Evolutionary conservation across 2,888 invertebrate genomes (phyloP).

Genomic region (Caenorhabditis doughertyi): DNA sequence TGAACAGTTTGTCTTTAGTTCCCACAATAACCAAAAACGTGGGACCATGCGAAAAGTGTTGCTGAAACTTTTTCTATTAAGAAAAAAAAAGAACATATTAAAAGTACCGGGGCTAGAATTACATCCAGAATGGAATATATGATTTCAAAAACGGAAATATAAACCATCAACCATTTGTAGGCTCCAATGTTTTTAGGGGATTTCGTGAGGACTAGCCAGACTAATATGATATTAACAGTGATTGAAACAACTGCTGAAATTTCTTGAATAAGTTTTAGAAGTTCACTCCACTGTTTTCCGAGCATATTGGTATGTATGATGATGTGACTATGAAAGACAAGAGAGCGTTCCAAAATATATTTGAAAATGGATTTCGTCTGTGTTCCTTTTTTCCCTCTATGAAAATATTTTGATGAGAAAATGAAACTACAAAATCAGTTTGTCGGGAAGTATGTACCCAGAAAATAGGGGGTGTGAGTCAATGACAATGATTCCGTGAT

Average conservation of each 20-base stretch:
- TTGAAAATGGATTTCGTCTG: no score
- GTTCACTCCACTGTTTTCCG: conserved; percentile 2
- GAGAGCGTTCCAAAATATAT: no score
- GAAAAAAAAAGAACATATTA: not conserved
- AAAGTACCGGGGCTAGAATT: conserved; percentile 17
- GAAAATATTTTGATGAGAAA: no score
- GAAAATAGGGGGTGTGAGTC: no score
- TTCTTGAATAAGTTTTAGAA: conserved; percentile 2
- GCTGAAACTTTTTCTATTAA: not conserved
- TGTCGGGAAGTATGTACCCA: no score
- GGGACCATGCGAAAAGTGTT: conserved; percentile 19
- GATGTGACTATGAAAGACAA: no score
- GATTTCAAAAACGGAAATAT: conserved; percentile 36
- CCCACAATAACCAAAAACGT: conserved; percentile 4
- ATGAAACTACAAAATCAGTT: no score
- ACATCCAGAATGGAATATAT: conserved; percentile 39
- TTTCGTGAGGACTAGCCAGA: conserved; percentile 15
- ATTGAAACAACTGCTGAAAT: conserved; percentile 14
- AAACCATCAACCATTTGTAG: conserved; percentile 46
- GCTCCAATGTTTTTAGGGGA: conserved; percentile 34
- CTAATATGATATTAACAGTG: conserved; percentile 7
- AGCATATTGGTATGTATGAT: not conserved
- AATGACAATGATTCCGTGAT: no score
- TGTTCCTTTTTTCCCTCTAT: no score
- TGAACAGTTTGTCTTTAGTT: not conserved